phyloP scores from a whole-genome alignment of 2,797 vertebrate genomes.

The Podargus strigoides region DNA sequence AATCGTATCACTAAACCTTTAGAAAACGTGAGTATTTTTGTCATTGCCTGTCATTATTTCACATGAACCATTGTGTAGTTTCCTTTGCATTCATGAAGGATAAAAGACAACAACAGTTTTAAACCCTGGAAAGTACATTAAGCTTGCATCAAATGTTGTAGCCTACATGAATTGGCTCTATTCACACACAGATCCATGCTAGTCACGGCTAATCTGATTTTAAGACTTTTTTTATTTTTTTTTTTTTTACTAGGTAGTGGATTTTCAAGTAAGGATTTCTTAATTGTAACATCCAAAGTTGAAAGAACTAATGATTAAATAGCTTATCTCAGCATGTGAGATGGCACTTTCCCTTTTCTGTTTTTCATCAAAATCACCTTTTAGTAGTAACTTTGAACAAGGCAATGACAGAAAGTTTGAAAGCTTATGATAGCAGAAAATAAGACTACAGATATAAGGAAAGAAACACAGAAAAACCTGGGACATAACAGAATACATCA shows the following conservation, averaged over 20 bases:
- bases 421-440: neutral
- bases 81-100: neutral
- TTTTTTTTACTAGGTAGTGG: neutral
- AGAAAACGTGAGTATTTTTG: neutral
- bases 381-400: neutral
- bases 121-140: neutral
- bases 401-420: neutral
- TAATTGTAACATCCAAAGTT: neutral
- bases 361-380: neutral
- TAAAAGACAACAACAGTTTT: neutral
- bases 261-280: neutral
- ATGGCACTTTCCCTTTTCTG: neutral
- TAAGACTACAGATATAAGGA: neutral
- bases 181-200: neutral
- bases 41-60: neutral
- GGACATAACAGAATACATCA: neutral
- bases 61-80: neutral
- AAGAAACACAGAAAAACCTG: neutral
- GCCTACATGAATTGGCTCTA: neutral
- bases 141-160: neutral
- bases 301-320: neutral
- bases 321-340: neutral
- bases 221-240: neutral
- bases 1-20: neutral
- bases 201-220: neutral